Evolutionary conservation across 1,140 invertebrate species (phyloP), one percentile per base, ranked within the genome.

Genomic region (Papilio glaucus): DNA sequence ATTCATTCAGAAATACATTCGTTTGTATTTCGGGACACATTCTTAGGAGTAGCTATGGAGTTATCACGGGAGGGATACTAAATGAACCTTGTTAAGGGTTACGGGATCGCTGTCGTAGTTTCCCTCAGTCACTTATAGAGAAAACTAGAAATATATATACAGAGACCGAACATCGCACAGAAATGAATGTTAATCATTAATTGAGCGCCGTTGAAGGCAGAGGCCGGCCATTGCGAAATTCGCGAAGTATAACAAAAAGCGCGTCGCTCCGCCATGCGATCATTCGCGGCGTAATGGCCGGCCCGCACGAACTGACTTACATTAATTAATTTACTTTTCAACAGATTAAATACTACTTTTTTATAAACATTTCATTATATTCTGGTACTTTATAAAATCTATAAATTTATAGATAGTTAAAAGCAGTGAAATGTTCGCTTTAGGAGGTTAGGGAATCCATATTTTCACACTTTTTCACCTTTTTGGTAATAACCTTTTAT

Each of bases 251-350:
- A 33, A 33, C 9, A 45, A 69, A 69, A 69, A 69, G 24, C 65
- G 24, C 65, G 41, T 21, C 38, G 41, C n/a, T n/a, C n/a, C 41
- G 41, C 24, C 65, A 37, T 49, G 65, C 65, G 24, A 24, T 33
- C 65, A 12, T 1, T 41, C 41, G 41, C 37, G 4, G 2, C n/a
- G 13, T 69, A 69, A 69, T 49, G 41, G 65, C 41, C 42, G 26
- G 26, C 42, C 26, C 24, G 42, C 65, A 69, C 65, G 65, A 69
- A 69, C 26, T 12, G 26, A 15, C n/a, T 42, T 9, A 49, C 65
- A 69, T 69, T 69, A 69, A 69, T 69, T 45, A 69, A 69, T 69
- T 69, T 15, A 69, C 41, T 69, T 69, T 69, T 69, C 65, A 69
- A 69, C 65, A 45, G 65, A 26, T 69, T 68, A 68, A 68, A 68